Evolutionary conservation across 1,140 invertebrate species (phyloP).

Genomic region (Colletes gigas): DNA sequence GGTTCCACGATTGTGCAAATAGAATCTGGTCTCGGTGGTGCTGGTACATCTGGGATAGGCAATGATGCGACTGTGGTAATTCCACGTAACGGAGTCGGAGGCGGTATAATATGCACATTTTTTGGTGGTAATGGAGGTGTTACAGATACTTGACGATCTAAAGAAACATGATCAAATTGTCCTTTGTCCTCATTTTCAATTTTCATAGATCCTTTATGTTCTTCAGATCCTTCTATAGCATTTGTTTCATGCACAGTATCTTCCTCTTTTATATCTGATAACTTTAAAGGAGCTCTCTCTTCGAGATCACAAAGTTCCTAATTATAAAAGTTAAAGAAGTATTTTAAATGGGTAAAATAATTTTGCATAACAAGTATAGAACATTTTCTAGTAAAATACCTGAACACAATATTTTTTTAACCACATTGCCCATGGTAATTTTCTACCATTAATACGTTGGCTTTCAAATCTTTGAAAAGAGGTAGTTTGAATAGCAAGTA

Average conservation of each 20-base stretch:
- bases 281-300: constrained; percentile 65
- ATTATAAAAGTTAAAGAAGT: constrained; percentile 18
- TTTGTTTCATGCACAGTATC: constrained; percentile 9
- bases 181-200: constrained; percentile 38
- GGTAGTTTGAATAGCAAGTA: constrained; percentile 85
- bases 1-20: constrained; percentile 57
- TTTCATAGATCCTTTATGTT: constrained; percentile 5
- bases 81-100: constrained; percentile 76
- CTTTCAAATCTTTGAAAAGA: constrained; percentile 89
- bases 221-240: background rate
- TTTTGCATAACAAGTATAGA: background rate
- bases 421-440: constrained; percentile 86
- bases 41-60: constrained; percentile 75
- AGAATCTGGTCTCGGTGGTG: constrained; percentile 78
- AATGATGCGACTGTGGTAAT: constrained; percentile 75
- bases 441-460: constrained; percentile 86
- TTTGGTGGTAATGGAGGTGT: constrained; percentile 79
- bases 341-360: background rate
- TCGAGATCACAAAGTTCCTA: constrained; percentile 73
- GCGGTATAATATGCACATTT: constrained; percentile 74
- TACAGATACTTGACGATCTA: constrained; percentile 71
- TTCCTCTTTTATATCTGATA: constrained; percentile 48
- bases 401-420: constrained; percentile 76
- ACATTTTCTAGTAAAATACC: constrained; percentile 59
- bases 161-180: constrained; percentile 38